phyloP scores from a whole-genome alignment of 2,797 vertebrate species.

The Sylvilagus floridanus region DNA sequence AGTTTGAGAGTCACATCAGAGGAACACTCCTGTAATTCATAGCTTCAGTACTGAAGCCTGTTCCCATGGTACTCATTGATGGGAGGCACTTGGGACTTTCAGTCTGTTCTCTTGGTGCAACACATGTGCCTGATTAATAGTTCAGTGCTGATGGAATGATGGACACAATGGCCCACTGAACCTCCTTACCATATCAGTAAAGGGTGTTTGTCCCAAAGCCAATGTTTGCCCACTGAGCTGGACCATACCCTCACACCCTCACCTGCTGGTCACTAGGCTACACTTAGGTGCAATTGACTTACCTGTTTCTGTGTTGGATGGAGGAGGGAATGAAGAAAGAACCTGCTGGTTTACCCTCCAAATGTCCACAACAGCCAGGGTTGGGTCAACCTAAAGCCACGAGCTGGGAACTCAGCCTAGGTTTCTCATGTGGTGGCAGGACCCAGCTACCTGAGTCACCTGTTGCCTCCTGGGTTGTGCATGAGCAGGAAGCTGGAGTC shows the following conservation, averaged over 20 bases:
- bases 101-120: conserved; percentile 90
- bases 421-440: too few species aligned
- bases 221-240: background rate
- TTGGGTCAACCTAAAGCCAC: too few species aligned
- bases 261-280: background rate
- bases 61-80: conserved; percentile 89
- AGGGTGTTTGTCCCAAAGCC: conserved; percentile 58
- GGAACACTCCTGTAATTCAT: conserved; percentile 87
- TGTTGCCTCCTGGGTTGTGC: too few species aligned
- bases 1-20: conserved; percentile 89
- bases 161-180: conserved; percentile 75
- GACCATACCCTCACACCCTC: background rate
- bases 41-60: conserved; percentile 88
- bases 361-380: too few species aligned
- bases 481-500: too few species aligned
- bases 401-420: too few species aligned
- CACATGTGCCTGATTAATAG: conserved; percentile 88
- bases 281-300: background rate
- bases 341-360: too few species aligned
- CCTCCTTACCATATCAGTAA: conserved; percentile 76
- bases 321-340: too few species aligned
- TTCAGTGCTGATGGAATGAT: conserved; percentile 88
- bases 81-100: conserved; percentile 87
- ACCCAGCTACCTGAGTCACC: too few species aligned
- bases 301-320: too few species aligned